Evolutionary conservation across 2,113 vertebrate genomes (phyloP).

Genomic region (Pterocles gutturalis): DNA sequence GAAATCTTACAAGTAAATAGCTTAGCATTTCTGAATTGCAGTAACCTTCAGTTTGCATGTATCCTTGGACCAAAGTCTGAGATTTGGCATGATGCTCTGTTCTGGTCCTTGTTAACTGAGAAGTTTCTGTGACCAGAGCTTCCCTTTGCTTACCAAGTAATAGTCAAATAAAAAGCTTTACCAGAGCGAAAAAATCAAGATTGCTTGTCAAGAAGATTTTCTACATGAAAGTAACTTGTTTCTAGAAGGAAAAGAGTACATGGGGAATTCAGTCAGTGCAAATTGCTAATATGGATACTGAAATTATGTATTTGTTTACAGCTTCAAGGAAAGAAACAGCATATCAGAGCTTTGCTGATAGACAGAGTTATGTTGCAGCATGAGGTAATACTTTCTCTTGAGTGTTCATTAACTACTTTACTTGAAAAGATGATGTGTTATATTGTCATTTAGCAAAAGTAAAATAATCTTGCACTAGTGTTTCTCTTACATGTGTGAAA

Average conservation of each 20-base stretch:
- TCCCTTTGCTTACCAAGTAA: not conserved
- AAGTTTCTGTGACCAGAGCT: not conserved
- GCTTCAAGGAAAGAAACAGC: conserved; percentile 95
- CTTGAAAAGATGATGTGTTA: not conserved
- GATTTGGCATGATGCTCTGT: not conserved
- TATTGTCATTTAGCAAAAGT: not conserved
- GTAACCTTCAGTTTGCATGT: not conserved
- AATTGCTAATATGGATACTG: not conserved
- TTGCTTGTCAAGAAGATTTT: not conserved
- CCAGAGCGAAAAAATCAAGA: not conserved
- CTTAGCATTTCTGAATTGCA: not conserved
- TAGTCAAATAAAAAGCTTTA: not conserved
- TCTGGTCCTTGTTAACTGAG: not conserved
- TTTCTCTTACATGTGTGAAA: not conserved
- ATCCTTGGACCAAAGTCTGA: not conserved
- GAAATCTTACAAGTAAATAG: not conserved
- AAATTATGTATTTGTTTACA: conserved; percentile 66
- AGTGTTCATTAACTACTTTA: not conserved
- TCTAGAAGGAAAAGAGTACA: not conserved
- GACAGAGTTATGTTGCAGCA: conserved; percentile 98
- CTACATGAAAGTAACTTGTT: not conserved
- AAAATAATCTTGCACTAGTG: not conserved
- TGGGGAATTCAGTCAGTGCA: not conserved
- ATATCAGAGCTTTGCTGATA: conserved; percentile 94
- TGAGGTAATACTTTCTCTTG: conserved; percentile 81